Evolutionary conservation across 2,113 vertebrate species (phyloP), one percentile per base, ranked within the genome.

Genomic region (Leucoraja erinaceus): DNA sequence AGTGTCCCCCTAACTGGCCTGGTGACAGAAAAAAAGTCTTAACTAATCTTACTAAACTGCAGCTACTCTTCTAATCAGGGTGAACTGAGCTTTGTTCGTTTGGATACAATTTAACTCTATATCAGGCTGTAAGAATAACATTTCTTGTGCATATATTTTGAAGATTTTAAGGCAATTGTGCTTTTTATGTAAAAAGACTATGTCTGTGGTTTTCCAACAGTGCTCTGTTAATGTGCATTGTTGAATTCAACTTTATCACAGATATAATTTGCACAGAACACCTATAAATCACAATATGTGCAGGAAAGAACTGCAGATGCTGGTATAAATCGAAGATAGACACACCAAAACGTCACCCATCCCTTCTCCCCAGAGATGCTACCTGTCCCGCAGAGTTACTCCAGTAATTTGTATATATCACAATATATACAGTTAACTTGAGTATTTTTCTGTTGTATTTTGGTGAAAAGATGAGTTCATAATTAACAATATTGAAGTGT

Each of bases 51-150:
- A 74, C 90, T 68, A 91, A 74, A 70, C 68, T 54, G 90, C 90
- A 91, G 54, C 90, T 74, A 68, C 61, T 90, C 66, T 90, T 90
- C 86, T 90, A 91, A 91, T 91, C 88, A 25, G 88, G 63, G 18
- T 91, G 31, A 33, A 9, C 70, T 54, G 90, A 91, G 68, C 33
- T 74, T 12, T 3, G 81, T 59, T 59, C 18, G 47, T 66, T 47
- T 91, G 66, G 68, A 91, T 72, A 91, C 90, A 91, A 91, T 74
- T 91, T 91, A 91, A 74, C 90, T 91, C 4, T 70, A 72, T 70
- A 72, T 91, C 31, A 14, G 6, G 18, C 63, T 91, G 61, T 31
- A 63, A 88, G 18, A 25, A 66, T 25, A 91, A 91, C 47, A 33
- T n/a, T 70, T 20, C 33, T 91, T 91, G 33, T 54, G 38, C 6